A percentile compares a stretch with the other conserved stretches of the same genome.
Conservation (phyloP, 2,888 invertebrate species). For the Lingula anatina region DNA sequence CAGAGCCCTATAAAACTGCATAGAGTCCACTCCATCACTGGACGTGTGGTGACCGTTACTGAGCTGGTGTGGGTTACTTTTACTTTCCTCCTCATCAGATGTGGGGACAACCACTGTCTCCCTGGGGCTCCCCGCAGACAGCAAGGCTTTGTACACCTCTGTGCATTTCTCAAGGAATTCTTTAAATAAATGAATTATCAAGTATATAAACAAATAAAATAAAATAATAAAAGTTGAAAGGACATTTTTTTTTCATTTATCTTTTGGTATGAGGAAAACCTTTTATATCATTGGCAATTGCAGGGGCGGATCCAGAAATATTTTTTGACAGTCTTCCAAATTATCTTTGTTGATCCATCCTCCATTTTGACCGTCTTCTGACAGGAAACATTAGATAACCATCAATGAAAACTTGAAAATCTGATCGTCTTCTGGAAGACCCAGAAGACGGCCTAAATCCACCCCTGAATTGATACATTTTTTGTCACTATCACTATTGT, state of each 20-base stretch:
- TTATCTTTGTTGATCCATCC: too few relatives aligned
- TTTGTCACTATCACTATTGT: too few relatives aligned
- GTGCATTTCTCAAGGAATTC: constrained; percentile 44
- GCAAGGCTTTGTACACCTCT: constrained; percentile 36
- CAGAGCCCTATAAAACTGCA: constrained; percentile 41
- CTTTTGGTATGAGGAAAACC: neutral
- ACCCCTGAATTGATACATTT: too few relatives aligned
- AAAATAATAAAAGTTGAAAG: neutral
- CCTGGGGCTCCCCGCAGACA: constrained; percentile 31
- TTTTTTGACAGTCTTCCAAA: too few relatives aligned
- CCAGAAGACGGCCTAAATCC: too few relatives aligned
- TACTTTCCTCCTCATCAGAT: constrained; percentile 30
- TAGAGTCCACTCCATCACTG: constrained; percentile 41
- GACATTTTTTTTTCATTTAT: neutral
- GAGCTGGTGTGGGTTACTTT: constrained; percentile 17
- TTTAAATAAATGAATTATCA: constrained; percentile 12
- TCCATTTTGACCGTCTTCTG: too few relatives aligned
- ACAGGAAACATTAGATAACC: too few relatives aligned
- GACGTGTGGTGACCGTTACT: constrained; percentile 20
- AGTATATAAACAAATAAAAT: too few relatives aligned
- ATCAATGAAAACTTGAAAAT: too few relatives aligned
- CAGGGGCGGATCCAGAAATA: too few relatives aligned
- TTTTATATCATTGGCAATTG: neutral
- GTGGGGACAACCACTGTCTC: constrained; percentile 48
- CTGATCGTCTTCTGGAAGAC: too few relatives aligned